Percentiles rank a stretch among this genome's conserved stretches.
Conservation (phyloP, 2,797 vertebrate species). For the Schizopygopsis pylzovi region DNA sequence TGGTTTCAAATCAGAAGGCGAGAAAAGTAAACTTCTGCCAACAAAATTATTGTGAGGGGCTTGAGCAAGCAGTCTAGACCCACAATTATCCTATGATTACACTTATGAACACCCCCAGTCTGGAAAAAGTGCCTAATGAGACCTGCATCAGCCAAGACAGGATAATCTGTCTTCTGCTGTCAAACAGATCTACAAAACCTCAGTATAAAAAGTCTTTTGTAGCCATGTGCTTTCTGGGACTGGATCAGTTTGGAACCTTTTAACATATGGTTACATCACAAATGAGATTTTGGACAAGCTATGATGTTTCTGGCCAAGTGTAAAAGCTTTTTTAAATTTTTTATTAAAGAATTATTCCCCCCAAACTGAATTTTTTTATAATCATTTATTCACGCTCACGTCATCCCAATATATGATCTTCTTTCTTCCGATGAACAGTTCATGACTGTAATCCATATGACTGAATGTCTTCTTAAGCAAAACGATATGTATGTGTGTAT, state of each 20-base stretch:
- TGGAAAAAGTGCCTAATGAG: not conserved
- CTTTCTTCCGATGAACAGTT: no score
- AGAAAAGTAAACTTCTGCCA: not conserved
- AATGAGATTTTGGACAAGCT: not conserved
- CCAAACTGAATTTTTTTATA: not conserved
- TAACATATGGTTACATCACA: no score
- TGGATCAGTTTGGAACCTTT: not conserved
- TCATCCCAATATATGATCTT: no score
- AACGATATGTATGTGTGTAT: no score
- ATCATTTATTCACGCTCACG: not conserved
- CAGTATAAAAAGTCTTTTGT: not conserved
- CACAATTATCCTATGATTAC: not conserved
- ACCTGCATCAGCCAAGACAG: not conserved
- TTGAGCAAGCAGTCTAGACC: constrained; percentile 1
- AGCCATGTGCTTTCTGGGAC: not conserved
- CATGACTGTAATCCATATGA: no score
- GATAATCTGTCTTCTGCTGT: not conserved
- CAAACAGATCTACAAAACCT: not conserved
- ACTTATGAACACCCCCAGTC: not conserved
- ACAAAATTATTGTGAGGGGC: not conserved
- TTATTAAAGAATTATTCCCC: not conserved
- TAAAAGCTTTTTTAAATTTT: not conserved
- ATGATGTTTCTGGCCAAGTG: not conserved
- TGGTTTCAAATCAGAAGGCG: not conserved
- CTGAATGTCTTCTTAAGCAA: no score